These are phyloP conservation scores for Ameiurus melas DNA, from an alignment of 2,113 vertebrate species.

Conservation along the genomic window DNA sequence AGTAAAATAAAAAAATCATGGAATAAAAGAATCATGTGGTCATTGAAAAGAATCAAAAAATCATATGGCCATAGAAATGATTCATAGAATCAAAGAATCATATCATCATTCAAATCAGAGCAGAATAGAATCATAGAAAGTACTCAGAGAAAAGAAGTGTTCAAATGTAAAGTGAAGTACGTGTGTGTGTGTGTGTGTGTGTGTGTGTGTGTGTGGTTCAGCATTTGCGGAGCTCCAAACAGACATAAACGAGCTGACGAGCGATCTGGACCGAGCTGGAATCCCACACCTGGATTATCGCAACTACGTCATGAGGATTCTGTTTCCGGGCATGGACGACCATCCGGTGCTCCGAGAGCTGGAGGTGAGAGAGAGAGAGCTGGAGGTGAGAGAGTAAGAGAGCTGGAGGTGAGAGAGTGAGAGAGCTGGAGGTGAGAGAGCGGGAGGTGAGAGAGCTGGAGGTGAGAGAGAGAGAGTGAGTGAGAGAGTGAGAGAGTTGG, in stretches of 20 bases:
- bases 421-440: conserved; percentile 89
- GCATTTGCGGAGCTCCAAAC: conserved; percentile 97
- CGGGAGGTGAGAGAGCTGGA: conserved; percentile 96
- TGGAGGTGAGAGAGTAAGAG: conserved; percentile 88
- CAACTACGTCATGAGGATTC: conserved; percentile 92
- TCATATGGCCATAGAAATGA: not conserved
- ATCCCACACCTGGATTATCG: conserved; percentile 96
- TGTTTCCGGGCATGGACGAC: conserved; percentile 96
- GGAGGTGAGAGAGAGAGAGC: conserved; percentile 78
- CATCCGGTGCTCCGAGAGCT: conserved; percentile 93
- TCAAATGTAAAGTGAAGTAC: not conserved
- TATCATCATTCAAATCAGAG: not conserved
- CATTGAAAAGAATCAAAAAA: not conserved
- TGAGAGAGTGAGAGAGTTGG: too few relatives aligned
- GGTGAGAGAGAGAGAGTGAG: too few relatives aligned
- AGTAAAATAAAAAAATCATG: not conserved
- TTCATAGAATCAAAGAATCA: not conserved
- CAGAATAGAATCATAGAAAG: not conserved
- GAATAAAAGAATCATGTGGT: not conserved
- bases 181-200: not conserved
- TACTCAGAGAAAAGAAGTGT: not conserved
- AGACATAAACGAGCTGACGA: conserved; percentile 96
- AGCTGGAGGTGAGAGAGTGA: conserved; percentile 88
- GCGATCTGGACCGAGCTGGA: conserved; percentile 90
- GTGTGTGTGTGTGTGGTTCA: conserved; percentile 52